Percentiles rank a stretch among this genome's conserved stretches.
These are phyloP conservation scores for Hyalella azteca DNA, from an alignment of 2,888 invertebrate species.

Conservation along the genomic window DNA sequence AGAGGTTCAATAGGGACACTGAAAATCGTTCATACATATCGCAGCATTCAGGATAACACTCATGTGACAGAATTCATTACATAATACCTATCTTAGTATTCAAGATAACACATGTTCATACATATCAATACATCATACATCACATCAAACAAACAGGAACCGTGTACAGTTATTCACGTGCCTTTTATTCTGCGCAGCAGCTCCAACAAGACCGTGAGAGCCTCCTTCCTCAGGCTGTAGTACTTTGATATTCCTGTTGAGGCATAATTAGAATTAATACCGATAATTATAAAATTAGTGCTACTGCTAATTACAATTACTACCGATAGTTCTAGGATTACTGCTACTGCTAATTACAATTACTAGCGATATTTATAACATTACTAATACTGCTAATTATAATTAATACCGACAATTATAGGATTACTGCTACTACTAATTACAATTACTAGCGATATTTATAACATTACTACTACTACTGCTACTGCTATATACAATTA, in stretches of 20 bases:
- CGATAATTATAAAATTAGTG: too few species aligned
- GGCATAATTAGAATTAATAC: neutral
- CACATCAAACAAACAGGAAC: neutral
- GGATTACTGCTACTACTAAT: too few species aligned
- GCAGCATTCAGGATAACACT: neutral
- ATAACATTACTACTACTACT: too few species aligned
- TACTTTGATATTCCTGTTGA: conserved; percentile 56
- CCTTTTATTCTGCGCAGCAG: conserved; percentile 54
- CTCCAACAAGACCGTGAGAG: conserved; percentile 52
- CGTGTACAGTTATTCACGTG: too few species aligned
- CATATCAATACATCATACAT: neutral
- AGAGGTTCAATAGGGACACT: neutral
- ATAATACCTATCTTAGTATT: neutral
- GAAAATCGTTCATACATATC: neutral
- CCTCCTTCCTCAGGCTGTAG: conserved; percentile 55
- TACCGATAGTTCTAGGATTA: too few species aligned
- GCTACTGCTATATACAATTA: too few species aligned
- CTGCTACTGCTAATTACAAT: too few species aligned
- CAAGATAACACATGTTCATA: neutral
- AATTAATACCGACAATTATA: too few species aligned
- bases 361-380: too few species aligned
- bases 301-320: too few species aligned
- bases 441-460: too few species aligned
- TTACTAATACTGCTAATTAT: too few species aligned
- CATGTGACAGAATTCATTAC: neutral